Conservation (phyloP, 2,888 invertebrate genomes). For the Zaprionus lineosus region DNA sequence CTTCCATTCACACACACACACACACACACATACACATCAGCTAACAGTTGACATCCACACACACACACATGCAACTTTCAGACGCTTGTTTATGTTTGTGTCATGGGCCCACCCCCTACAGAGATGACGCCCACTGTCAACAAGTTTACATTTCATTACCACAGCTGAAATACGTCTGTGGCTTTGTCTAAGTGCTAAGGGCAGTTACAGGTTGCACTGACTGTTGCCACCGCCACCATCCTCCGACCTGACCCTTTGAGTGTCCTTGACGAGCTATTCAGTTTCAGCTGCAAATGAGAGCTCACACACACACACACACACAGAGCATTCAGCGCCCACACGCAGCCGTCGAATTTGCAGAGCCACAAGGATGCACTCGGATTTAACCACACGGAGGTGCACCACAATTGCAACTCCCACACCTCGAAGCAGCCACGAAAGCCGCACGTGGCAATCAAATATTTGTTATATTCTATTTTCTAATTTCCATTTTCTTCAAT, state of each 20-base stretch:
- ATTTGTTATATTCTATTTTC: no score
- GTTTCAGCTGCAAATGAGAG: background rate
- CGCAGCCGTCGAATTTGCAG: no score
- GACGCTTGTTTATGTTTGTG: background rate
- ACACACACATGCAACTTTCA: background rate
- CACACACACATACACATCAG: no score
- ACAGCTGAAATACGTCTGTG: constrained; percentile 36
- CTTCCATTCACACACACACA: background rate
- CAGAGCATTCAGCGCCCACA: no score
- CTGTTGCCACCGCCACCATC: constrained; percentile 1
- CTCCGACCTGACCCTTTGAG: constrained; percentile 5
- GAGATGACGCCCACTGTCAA: background rate
- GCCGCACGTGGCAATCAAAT: no score
- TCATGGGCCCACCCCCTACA: background rate
- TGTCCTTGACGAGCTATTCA: background rate
- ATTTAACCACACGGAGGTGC: no score
- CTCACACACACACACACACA: constrained; percentile 6
- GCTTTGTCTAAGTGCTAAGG: constrained; percentile 29
- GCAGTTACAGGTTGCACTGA: constrained; percentile 24
- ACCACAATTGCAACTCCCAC: constrained; percentile 12
- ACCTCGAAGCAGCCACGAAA: no score
- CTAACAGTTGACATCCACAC: no score
- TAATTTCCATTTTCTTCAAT: no score
- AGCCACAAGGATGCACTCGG: no score
- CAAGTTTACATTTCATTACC: constrained; percentile 53